phyloP scores from a whole-genome alignment of 2,113 vertebrate genomes.

The Carassius carassius region DNA sequence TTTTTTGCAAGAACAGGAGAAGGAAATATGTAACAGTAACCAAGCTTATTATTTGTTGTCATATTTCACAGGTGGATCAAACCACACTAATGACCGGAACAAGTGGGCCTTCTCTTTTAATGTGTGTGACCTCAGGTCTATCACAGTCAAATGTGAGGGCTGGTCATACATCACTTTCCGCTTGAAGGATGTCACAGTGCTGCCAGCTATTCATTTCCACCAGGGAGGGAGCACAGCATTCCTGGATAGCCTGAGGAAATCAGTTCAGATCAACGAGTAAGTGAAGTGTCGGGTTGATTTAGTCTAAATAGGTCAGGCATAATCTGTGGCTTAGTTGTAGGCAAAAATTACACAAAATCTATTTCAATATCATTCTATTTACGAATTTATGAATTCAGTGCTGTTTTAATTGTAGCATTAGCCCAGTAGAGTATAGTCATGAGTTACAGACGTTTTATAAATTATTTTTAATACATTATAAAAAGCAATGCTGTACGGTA shows the following conservation, averaged over 20 bases:
- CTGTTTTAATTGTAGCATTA: neutral
- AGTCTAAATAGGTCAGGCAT: neutral
- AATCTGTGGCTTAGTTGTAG: neutral
- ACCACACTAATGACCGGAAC: constrained; percentile 74
- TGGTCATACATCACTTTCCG: constrained; percentile 89
- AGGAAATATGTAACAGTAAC: neutral
- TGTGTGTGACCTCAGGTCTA: constrained; percentile 84
- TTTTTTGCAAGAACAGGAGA: neutral
- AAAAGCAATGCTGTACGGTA: neutral
- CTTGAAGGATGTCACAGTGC: constrained; percentile 82
- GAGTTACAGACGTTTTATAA: neutral
- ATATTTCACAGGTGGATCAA: constrained; percentile 61
- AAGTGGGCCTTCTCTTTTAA: constrained; percentile 89
- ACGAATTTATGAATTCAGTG: neutral
- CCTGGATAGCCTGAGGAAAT: constrained; percentile 87
- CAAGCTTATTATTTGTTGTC: neutral
- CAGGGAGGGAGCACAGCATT: constrained; percentile 87
- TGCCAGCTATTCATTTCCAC: constrained; percentile 93
- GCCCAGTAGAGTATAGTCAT: constrained; percentile 39
- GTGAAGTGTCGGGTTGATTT: constrained; percentile 62
- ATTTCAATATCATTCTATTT: neutral
- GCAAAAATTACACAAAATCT: neutral
- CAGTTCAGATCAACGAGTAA: constrained; percentile 86
- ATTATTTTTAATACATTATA: neutral
- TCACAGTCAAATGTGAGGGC: constrained; percentile 87